Evolutionary conservation across 2,888 invertebrate species (phyloP).

Genomic region (Drosophila merina): DNA sequence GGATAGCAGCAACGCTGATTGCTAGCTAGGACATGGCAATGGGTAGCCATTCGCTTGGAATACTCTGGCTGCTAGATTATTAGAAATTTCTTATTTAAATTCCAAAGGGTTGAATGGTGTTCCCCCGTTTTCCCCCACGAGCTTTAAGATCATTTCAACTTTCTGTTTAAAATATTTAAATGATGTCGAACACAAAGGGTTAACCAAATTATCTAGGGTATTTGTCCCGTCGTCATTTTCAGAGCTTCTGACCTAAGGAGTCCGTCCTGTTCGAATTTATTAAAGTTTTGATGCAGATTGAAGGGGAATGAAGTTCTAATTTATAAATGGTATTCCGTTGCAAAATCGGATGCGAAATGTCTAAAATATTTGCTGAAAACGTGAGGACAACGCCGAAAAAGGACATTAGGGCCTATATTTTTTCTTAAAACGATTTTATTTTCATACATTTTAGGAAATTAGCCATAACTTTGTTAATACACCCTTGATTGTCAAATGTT

Average conservation of each 20-base stretch:
- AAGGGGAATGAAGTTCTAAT: too few species aligned
- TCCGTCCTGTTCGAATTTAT: constrained; percentile 31
- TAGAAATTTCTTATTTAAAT: neutral
- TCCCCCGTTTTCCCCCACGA: neutral
- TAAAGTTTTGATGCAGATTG: too few species aligned
- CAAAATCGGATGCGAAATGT: too few species aligned
- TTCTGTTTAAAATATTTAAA: neutral
- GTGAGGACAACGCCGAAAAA: too few species aligned
- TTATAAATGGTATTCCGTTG: too few species aligned
- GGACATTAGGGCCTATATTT: too few species aligned
- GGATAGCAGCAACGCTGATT: constrained; percentile 73
- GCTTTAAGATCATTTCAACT: neutral
- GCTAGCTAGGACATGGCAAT: constrained; percentile 68
- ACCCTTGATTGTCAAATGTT: too few species aligned
- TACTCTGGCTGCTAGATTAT: constrained; percentile 15
- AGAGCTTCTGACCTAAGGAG: neutral
- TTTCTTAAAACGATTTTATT: too few species aligned
- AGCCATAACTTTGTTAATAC: too few species aligned
- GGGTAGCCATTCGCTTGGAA: constrained; percentile 3
- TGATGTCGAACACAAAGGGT: neutral
- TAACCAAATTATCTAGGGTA: constrained; percentile 10
- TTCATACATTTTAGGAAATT: too few species aligned
- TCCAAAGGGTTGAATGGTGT: neutral
- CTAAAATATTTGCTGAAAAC: too few species aligned
- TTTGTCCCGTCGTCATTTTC: constrained; percentile 3